Conservation (phyloP, 92 coral and sea anemone genomes). For the Diadumene lineata region DNA sequence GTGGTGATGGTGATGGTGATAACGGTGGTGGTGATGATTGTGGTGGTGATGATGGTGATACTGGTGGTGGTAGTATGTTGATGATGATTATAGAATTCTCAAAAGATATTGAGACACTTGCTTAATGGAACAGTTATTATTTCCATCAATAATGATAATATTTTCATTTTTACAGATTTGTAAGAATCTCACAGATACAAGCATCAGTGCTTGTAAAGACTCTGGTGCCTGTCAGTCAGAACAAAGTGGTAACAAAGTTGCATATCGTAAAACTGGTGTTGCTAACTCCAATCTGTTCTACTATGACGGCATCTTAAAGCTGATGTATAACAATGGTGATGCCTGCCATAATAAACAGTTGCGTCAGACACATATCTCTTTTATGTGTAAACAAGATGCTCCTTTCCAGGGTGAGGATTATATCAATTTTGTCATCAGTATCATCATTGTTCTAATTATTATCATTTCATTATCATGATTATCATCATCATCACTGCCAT, state of each 20-base stretch:
- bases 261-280: constrained; percentile 34
- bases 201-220: constrained; percentile 8
- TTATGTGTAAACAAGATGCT: constrained; percentile 72
- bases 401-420: constrained; percentile 26
- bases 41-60: not conserved
- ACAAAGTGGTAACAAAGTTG: not conserved
- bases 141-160: no score
- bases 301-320: constrained; percentile 92
- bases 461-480: not conserved
- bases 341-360: constrained; percentile 37
- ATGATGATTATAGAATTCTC: not conserved
- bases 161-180: constrained; percentile 3
- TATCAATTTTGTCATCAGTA: not conserved
- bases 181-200: not conserved
- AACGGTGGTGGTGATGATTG: not conserved
- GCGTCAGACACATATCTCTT: constrained; percentile 75
- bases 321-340: constrained; percentile 64
- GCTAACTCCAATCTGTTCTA: constrained; percentile 61
- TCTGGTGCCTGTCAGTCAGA: constrained; percentile 67
- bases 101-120: no score
- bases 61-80: not conserved
- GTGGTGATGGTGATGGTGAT: not conserved
- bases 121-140: no score
- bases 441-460: not conserved
- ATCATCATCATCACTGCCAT: not conserved